A percentile compares a stretch with the other conserved stretches of the same genome.
Evolutionary conservation across 1,140 invertebrate genomes (phyloP).

Genomic region (Caenorhabditis tropicalis): DNA sequence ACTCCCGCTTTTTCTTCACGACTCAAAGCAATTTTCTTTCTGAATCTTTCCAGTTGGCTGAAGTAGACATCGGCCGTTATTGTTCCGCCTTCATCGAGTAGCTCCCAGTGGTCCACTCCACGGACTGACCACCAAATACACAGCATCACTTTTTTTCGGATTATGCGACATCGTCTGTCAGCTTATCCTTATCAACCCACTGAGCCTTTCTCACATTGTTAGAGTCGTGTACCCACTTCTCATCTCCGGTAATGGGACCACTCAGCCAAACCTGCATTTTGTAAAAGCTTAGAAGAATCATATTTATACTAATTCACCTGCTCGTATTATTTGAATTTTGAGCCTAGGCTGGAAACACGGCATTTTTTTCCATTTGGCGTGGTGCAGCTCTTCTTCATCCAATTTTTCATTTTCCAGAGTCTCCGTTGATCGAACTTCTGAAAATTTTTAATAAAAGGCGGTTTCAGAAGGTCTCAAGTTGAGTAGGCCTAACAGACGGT

Average conservation of each 20-base stretch:
- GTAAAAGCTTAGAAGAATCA: not conserved
- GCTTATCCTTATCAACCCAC: not conserved
- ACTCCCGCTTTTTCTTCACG: not conserved
- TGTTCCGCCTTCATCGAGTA: not conserved
- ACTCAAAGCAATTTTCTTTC: not conserved
- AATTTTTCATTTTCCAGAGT: no score
- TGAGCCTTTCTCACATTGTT: not conserved
- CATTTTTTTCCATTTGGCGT: no score
- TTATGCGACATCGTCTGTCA: not conserved
- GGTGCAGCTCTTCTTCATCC: no score
- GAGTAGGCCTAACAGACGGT: no score
- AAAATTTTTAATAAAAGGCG: no score
- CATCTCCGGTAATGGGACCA: conserved; percentile 1
- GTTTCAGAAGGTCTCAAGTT: no score
- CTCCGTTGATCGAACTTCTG: no score
- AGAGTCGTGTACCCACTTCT: not conserved
- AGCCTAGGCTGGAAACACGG: no score
- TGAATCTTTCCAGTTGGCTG: not conserved
- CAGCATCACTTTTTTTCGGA: conserved; percentile 3
- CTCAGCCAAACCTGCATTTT: not conserved
- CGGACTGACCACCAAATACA: not conserved
- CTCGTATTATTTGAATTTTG: not conserved
- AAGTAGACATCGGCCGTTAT: not conserved
- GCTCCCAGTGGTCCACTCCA: not conserved
- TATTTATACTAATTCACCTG: not conserved